Conservation (phyloP, 2,113 vertebrate genomes). For the Hemiprocne comata region DNA sequence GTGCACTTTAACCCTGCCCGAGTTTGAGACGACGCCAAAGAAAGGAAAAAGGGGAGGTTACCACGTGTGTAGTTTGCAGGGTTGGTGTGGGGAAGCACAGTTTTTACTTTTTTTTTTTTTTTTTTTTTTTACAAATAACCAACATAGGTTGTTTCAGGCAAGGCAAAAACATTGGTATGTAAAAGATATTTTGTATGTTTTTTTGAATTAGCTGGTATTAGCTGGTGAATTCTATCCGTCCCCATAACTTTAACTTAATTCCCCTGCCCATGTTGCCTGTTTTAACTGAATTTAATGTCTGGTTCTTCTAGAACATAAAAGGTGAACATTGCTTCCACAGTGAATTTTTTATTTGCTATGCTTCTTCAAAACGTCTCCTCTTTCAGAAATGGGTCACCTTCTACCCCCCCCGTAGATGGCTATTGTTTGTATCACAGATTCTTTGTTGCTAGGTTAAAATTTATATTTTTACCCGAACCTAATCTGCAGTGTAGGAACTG, state of each 20-base stretch:
- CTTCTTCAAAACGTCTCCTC: neutral
- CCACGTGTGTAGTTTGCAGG: neutral
- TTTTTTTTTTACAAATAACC: neutral
- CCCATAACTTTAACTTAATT: neutral
- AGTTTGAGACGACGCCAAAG: neutral
- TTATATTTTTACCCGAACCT: neutral
- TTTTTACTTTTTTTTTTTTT: neutral
- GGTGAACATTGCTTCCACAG: neutral
- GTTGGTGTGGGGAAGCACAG: neutral
- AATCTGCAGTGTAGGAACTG: neutral
- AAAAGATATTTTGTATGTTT: neutral
- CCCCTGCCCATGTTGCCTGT: neutral
- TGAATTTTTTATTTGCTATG: neutral
- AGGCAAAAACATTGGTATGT: neutral
- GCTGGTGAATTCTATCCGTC: neutral
- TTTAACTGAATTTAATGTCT: neutral
- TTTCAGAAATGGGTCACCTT: neutral
- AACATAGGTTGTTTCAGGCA: neutral
- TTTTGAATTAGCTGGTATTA: neutral
- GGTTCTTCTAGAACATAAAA: neutral
- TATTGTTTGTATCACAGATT: neutral
- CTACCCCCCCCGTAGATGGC: fast-evolving
- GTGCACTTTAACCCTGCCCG: conserved; percentile 63
- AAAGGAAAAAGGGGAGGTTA: neutral
- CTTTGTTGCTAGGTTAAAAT: neutral